phyloP scores from a whole-genome alignment of 2,888 invertebrate genomes.

The Marasmarcha lunaedactyla region DNA sequence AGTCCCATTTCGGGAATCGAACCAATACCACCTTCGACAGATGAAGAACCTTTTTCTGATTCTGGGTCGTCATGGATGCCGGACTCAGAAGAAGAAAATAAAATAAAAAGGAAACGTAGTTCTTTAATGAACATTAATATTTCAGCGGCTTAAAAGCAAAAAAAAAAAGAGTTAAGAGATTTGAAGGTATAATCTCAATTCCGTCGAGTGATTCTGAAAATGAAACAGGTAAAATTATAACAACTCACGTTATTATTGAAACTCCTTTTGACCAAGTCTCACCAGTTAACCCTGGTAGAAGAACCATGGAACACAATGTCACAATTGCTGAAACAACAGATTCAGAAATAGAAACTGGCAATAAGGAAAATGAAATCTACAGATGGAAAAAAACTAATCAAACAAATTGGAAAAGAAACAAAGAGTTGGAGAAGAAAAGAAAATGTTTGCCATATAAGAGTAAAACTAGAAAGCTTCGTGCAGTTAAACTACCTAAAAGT shows the following conservation, averaged over 20 bases:
- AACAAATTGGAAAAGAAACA: constrained; percentile 8
- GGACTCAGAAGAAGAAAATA: constrained; percentile 8
- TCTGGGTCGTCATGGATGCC: constrained; percentile 9
- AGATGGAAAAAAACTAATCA: constrained; percentile 5
- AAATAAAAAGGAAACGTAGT: constrained; percentile 4
- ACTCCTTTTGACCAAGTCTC: too few relatives aligned
- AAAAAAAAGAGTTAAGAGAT: too few relatives aligned
- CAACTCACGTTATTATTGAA: too few relatives aligned
- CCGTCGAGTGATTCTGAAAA: too few relatives aligned
- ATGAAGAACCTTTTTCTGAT: constrained; percentile 10
- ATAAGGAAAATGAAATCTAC: constrained; percentile 5
- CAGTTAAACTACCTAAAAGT: constrained; percentile 8
- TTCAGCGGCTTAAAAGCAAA: constrained; percentile 1
- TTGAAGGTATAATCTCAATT: too few relatives aligned
- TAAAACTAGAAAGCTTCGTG: constrained; percentile 8
- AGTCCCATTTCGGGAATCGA: not conserved
- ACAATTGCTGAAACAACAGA: constrained; percentile 4
- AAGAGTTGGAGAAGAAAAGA: constrained; percentile 7
- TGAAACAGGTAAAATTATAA: too few relatives aligned
- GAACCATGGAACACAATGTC: constrained; percentile 1
- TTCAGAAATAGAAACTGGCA: constrained; percentile 5
- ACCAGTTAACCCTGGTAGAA: too few relatives aligned
- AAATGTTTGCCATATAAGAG: constrained; percentile 9
- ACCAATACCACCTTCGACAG: not conserved
- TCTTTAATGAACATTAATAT: not conserved